These are phyloP conservation scores for Papilio polyxenes DNA, from an alignment of 1,140 invertebrate species.

Conservation along the genomic window DNA sequence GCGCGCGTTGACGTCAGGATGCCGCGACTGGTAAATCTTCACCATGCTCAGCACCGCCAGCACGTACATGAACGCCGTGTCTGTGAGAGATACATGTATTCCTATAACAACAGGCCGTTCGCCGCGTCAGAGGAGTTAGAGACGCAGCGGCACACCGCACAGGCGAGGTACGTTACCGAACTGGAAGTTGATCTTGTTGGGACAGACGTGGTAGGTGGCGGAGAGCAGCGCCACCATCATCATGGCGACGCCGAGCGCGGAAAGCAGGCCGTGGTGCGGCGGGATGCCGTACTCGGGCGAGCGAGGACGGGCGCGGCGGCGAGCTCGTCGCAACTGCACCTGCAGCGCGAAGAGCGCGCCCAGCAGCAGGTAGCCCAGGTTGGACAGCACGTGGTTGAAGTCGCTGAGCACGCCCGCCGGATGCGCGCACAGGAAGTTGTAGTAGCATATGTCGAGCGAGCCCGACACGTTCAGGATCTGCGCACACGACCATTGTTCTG, in stretches of 20 bases:
- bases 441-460: slow-evolving; percentile 95
- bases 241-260: slow-evolving; percentile 93
- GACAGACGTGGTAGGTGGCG: slow-evolving; percentile 94
- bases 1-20: slow-evolving; percentile 95
- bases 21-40: slow-evolving; percentile 95
- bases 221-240: slow-evolving; percentile 95
- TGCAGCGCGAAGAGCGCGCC: slow-evolving; percentile 87
- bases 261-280: slow-evolving; percentile 93
- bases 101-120: background rate
- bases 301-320: slow-evolving; percentile 49
- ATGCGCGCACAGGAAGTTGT: slow-evolving; percentile 95
- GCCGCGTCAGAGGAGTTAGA: background rate
- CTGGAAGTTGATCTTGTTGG: slow-evolving; percentile 94
- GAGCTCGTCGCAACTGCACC: slow-evolving; percentile 78
- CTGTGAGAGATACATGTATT: slow-evolving; percentile 77
- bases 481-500: slow-evolving; percentile 55
- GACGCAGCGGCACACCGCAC: background rate
- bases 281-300: slow-evolving; percentile 86
- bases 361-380: slow-evolving; percentile 92
- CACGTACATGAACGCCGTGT: slow-evolving; percentile 97
- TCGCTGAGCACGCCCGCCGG: slow-evolving; percentile 87
- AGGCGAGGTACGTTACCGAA: slow-evolving; percentile 84
- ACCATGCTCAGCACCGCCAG: slow-evolving; percentile 93
- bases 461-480: slow-evolving; percentile 90
- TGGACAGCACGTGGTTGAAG: slow-evolving; percentile 94